A percentile compares a stretch with the other conserved stretches of the same genome.
Evolutionary conservation across 2,888 invertebrate genomes (phyloP).

Genomic region (Synanthedon vespiformis): DNA sequence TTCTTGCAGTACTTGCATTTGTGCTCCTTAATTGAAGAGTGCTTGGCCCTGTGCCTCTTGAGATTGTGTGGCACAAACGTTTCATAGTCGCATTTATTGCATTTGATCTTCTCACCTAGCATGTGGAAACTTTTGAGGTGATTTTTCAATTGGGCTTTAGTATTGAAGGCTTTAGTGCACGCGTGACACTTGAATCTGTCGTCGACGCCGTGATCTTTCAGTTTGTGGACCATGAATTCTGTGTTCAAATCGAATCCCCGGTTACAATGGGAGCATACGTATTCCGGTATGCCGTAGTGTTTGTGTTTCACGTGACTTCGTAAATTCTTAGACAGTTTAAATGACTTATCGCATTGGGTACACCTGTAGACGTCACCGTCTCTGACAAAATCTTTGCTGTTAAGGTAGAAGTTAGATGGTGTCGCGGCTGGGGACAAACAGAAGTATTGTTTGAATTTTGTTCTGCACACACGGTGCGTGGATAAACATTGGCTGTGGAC

Average conservation of each 20-base stretch:
- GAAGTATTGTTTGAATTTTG: not conserved
- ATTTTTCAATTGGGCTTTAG: conserved; percentile 29
- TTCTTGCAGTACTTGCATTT: conserved; percentile 56
- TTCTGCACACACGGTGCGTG: conserved; percentile 1
- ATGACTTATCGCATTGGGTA: conserved; percentile 8
- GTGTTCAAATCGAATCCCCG: conserved; percentile 34
- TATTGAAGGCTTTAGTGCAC: conserved; percentile 40
- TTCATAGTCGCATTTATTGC: conserved; percentile 44
- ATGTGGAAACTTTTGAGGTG: conserved; percentile 50
- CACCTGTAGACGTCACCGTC: conserved; percentile 2
- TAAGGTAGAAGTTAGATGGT: not conserved
- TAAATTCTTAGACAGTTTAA: conserved; percentile 27
- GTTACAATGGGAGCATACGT: conserved; percentile 26
- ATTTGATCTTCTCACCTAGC: conserved; percentile 42
- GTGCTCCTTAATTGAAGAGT: conserved; percentile 46
- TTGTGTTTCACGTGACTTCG: conserved; percentile 35
- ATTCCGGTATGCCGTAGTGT: conserved; percentile 36
- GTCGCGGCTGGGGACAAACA: not conserved
- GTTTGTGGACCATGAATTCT: conserved; percentile 34
- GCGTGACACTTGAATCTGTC: conserved; percentile 47
- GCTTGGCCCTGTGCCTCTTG: conserved; percentile 48
- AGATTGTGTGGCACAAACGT: conserved; percentile 33
- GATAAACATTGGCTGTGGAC: too few relatives aligned
- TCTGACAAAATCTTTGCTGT: not conserved
- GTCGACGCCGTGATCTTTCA: conserved; percentile 37